Evolutionary conservation across 2,797 vertebrate species (phyloP), one percentile per base, ranked within the genome.

Genomic region (Megaceryle alcyon): DNA sequence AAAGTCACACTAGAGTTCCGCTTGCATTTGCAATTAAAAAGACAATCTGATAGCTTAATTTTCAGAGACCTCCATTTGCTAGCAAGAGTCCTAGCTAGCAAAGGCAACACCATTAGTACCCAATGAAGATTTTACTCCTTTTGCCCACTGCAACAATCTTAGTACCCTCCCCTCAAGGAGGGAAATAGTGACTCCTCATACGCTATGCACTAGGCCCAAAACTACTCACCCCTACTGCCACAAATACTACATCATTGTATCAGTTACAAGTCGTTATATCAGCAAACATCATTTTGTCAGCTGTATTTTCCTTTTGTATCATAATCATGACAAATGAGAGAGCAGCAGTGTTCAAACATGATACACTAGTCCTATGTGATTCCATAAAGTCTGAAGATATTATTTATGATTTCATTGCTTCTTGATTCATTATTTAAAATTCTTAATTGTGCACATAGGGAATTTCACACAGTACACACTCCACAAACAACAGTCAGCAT

Each of bases 251-350:
- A 13, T 14, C 37, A 10, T 10, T 12, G 2, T 6, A 10, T 4
- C 29, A 43, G 23, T 59, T 37, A 6, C 6, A 31, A 60, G 14
- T 3, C 2, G 0, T 7, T 12, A 10, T 2, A 7, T 9, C 35
- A 48, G 26, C 60, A 57, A 61, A 25, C 21, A 33, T 9, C 46
- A 19, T 10, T 12, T 13, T 3, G 4, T 7, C 66, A 39, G 23
- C 56, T 13, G 0, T 31, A 19, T 33, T 68, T 69, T 53, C 28
- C 29, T 35, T 35, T 31, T 68, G 9, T 48, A 59, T 60, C 71
- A 64, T 51, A 86, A 72, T 37, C 19, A 5, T 1, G 14, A 39
- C 29, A 46, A 56, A 63, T 2, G 3, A 54, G 8, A 3, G 8
- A 94, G 56, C 43, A 76, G 70, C 81, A 83, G 65, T 37, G 29